Conservation (phyloP, 2,888 invertebrate genomes). For the Piscicola geometra region DNA sequence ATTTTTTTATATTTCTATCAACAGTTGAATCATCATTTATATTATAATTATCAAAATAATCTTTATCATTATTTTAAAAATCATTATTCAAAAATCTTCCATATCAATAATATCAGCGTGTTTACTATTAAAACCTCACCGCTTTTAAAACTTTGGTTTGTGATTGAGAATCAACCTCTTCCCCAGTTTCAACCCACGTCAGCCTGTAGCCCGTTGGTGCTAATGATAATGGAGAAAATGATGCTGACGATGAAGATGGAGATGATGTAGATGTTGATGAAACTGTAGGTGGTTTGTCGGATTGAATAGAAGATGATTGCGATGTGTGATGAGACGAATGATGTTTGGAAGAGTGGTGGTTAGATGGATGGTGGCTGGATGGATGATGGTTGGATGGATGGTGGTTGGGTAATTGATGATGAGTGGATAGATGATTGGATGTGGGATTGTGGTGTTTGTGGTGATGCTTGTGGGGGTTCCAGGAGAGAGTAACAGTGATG, state of each 20-base stretch:
- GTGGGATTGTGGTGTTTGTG: no score
- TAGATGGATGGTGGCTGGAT: not conserved
- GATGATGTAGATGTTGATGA: no score
- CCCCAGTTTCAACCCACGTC: constrained; percentile 23
- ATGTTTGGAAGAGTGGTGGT: not conserved
- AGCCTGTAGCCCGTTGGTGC: not conserved
- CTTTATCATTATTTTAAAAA: not conserved
- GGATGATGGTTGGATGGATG: no score
- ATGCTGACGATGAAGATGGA: constrained; percentile 42
- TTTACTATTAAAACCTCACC: no score
- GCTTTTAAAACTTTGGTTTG: constrained; percentile 43
- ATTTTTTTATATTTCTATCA: constrained; percentile 3
- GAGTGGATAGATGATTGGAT: no score
- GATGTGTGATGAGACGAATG: not conserved
- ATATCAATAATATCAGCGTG: no score
- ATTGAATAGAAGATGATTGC: not conserved
- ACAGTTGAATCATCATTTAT: not conserved
- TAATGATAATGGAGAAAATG: constrained; percentile 24
- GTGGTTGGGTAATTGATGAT: no score
- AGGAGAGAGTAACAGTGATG: not conserved
- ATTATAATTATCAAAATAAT: not conserved
- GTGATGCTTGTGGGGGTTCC: not conserved
- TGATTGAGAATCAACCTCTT: constrained; percentile 29
- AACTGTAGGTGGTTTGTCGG: not conserved
- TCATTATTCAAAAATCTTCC: no score